Conservation (phyloP, 2,888 invertebrate genomes). For the Heliconius ismenius region DNA sequence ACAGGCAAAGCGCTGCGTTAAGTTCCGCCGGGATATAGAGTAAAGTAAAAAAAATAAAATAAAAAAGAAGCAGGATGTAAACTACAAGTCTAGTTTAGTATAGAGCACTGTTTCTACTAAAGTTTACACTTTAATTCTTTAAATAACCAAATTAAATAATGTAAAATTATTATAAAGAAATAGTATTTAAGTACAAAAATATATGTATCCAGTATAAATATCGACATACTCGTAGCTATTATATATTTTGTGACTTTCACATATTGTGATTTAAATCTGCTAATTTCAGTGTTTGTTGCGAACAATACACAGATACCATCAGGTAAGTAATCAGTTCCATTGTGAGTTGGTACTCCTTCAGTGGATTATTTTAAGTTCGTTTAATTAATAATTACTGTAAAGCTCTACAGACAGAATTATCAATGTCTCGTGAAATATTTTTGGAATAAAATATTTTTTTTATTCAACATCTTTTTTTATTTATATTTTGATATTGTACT, state of each 20-base stretch:
- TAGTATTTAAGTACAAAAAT: background rate
- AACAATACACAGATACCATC: slow-evolving; percentile 35
- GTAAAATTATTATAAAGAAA: background rate
- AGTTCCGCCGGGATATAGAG: no score
- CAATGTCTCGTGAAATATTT: background rate
- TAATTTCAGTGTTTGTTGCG: slow-evolving; percentile 27
- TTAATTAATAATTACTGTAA: slow-evolving; percentile 19
- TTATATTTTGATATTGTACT: background rate
- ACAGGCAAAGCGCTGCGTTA: no score
- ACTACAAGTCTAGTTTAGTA: no score
- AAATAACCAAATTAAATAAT: no score
- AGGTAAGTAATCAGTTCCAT: slow-evolving; percentile 28
- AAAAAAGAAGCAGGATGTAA: no score
- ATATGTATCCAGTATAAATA: background rate
- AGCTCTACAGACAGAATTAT: background rate
- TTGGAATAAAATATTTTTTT: background rate
- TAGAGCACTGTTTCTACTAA: no score
- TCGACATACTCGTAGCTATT: background rate
- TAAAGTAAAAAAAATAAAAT: no score
- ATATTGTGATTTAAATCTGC: slow-evolving; percentile 28
- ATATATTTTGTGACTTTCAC: slow-evolving; percentile 29
- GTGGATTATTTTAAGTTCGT: slow-evolving; percentile 18
- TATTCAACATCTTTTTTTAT: background rate
- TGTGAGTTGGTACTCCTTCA: slow-evolving; percentile 23
- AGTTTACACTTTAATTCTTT: no score